These are phyloP conservation scores for Platycheirus rosarum DNA, from an alignment of 2,888 invertebrate species.

Conservation along the genomic window DNA sequence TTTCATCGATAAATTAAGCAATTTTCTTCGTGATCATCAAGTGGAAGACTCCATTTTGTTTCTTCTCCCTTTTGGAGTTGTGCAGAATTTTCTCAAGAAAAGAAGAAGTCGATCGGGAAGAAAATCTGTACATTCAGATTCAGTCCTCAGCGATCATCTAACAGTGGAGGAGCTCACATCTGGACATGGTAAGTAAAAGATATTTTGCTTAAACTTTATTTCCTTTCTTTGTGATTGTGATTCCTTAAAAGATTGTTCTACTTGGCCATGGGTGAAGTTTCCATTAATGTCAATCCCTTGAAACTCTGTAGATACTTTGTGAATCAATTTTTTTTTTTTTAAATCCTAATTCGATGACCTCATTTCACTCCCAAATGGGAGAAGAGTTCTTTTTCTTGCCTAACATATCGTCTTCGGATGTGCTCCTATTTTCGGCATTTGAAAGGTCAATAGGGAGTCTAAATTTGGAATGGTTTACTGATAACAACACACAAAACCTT, in stretches of 20 bases:
- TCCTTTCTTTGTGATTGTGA: constrained; percentile 52
- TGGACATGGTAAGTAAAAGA: constrained; percentile 60
- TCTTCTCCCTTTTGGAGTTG: constrained; percentile 62
- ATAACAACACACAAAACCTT: constrained; percentile 45
- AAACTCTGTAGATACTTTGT: no score
- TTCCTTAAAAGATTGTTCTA: constrained; percentile 14
- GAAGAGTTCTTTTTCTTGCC: constrained; percentile 15
- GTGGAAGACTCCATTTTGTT: constrained; percentile 72
- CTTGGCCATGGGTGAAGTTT: constrained; percentile 6
- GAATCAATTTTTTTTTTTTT: constrained; percentile 5
- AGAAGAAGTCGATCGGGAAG: constrained; percentile 35
- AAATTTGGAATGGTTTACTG: constrained; percentile 66
- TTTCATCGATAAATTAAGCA: constrained; percentile 23
- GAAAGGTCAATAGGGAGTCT: constrained; percentile 65
- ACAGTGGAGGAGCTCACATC: constrained; percentile 42
- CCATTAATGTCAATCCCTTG: no score
- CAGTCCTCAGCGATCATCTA: constrained; percentile 39
- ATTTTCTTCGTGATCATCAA: constrained; percentile 52
- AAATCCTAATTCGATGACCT: constrained; percentile 45
- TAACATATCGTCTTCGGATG: constrained; percentile 12
- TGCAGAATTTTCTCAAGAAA: constrained; percentile 68
- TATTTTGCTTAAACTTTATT: constrained; percentile 14
- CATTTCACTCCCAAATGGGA: constrained; percentile 43
- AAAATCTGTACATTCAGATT: constrained; percentile 47
- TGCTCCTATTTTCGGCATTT: constrained; percentile 62